phyloP scores from a whole-genome alignment of 2,888 invertebrate genomes.

The Choreutis nemorana region DNA sequence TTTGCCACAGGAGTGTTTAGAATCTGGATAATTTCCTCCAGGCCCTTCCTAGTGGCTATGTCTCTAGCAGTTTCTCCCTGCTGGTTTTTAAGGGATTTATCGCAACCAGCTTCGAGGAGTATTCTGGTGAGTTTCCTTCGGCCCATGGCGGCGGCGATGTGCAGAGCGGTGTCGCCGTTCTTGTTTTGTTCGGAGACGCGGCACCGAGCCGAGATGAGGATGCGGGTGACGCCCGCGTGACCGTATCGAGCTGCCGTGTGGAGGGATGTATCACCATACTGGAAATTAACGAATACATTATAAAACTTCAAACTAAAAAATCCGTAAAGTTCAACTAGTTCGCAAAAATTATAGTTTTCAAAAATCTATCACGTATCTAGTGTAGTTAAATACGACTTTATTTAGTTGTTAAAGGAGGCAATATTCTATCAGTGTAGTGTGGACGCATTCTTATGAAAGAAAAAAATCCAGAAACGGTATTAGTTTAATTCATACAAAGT shows the following conservation, averaged over 20 bases:
- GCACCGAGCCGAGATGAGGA: conserved; percentile 90
- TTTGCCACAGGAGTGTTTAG: conserved; percentile 66
- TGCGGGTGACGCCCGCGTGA: conserved; percentile 94
- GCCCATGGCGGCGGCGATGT: conserved; percentile 95
- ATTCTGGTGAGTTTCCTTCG: conserved; percentile 90
- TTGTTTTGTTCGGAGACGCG: conserved; percentile 90
- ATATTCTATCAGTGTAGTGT: too few species aligned
- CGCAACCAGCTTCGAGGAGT: conserved; percentile 86
- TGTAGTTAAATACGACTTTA: too few species aligned
- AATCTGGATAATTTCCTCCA: conserved; percentile 84
- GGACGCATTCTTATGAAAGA: too few species aligned
- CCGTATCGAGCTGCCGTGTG: conserved; percentile 96
- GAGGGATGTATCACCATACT: conserved; percentile 95
- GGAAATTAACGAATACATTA: conserved; percentile 22
- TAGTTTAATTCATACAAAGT: too few species aligned
- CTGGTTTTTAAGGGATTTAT: conserved; percentile 72
- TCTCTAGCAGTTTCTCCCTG: conserved; percentile 90
- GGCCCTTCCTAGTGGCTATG: conserved; percentile 87
- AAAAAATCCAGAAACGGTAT: too few species aligned
- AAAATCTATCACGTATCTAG: too few species aligned
- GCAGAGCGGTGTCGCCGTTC: conserved; percentile 94
- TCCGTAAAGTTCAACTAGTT: too few species aligned
- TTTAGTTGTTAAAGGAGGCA: too few species aligned
- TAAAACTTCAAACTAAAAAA: too few species aligned
- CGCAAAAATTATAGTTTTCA: too few species aligned